Percentiles rank a stretch among this genome's conserved stretches.
These are phyloP conservation scores for Boleophthalmus pectinirostris DNA, from an alignment of 2,113 vertebrate genomes.

Conservation along the genomic window DNA sequence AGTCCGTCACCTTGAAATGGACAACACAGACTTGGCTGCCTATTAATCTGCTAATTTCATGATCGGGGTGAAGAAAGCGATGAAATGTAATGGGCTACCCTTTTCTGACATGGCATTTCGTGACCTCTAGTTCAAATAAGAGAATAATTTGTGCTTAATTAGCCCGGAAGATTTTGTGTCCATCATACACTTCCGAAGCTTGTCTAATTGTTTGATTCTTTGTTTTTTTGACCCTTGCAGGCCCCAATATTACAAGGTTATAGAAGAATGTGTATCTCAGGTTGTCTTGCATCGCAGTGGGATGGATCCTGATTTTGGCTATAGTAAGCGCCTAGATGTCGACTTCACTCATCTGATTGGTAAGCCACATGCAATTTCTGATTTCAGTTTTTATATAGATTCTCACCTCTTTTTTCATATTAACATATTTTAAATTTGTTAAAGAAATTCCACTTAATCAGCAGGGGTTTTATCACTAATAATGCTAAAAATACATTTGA, in stretches of 20 bases:
- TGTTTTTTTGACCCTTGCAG: slow-evolving; percentile 67
- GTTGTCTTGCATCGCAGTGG: slow-evolving; percentile 92
- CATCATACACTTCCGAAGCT: slow-evolving; percentile 47
- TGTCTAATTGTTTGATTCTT: slow-evolving; percentile 61
- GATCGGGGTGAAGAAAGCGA: slow-evolving; percentile 66
- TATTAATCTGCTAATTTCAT: slow-evolving; percentile 73
- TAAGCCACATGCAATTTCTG: slow-evolving; percentile 40
- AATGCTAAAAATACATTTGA: slow-evolving; percentile 27
- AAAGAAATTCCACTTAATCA: not conserved
- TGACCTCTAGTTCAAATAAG: slow-evolving; percentile 67
- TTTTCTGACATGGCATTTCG: slow-evolving; percentile 65
- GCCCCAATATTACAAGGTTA: slow-evolving; percentile 97
- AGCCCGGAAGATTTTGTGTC: slow-evolving; percentile 61
- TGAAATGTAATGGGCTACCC: slow-evolving; percentile 63
- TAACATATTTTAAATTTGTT: not conserved
- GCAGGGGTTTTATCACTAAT: slow-evolving; percentile 17
- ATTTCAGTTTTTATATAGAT: no score
- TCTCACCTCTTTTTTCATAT: not conserved
- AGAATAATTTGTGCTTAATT: slow-evolving; percentile 70
- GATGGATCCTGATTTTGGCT: slow-evolving; percentile 94
- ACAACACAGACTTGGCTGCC: slow-evolving; percentile 44
- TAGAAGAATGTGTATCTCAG: slow-evolving; percentile 94
- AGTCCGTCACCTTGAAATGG: slow-evolving; percentile 77
- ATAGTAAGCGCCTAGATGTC: slow-evolving; percentile 87
- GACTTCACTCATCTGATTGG: slow-evolving; percentile 92